Evolutionary conservation across 2,797 vertebrate genomes (phyloP), one percentile per base, ranked within the genome.

Genomic region (Danio aesculapii): DNA sequence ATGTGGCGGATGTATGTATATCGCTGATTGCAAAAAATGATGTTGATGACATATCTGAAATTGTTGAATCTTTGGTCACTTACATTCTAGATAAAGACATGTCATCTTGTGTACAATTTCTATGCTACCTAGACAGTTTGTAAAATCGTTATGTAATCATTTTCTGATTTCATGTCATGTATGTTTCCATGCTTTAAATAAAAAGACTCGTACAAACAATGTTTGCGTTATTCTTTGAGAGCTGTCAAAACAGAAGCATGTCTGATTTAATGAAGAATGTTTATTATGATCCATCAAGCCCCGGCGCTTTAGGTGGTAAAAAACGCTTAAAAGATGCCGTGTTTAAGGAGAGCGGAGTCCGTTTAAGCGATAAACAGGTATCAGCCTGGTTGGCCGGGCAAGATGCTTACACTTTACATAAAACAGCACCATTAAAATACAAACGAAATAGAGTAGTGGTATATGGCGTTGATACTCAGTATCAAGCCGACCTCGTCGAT

Each of bases 231-330:
- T 58, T 63, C 8, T 63, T 41, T 30, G 30, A 30, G 30, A 30
- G 1, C 12, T 1, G 0, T n/a, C 5, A 13, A 44, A 19, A 17
- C 46, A 6, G 0, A 9, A 59, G 1, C 55, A 79, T 79, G 72
- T 14, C 12, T 7, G 59, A 21, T 6, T 6, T 55, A 16, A 41
- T 81, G 17, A 74, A 57, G 21, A 30, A 19, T 16, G 79, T 30
- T 46, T 81, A 74, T 43, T 81, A 67, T 16, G 49, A 30, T 0
- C 79, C 79, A 0, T 74, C 50, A 6, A 57, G 46, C 21, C 6
- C 5, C 1, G 79, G 70, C 0, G 74, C 59, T 46, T 81, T 81
- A 55, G 79, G 61, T 12, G 70, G 70, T 73, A 66, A 63, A 66
- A 73, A 30, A 66, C 6, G 6, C 11, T 66, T 30, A 13, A 57